phyloP scores from a whole-genome alignment of 2,888 invertebrate genomes.

The Tenthredo notha region DNA sequence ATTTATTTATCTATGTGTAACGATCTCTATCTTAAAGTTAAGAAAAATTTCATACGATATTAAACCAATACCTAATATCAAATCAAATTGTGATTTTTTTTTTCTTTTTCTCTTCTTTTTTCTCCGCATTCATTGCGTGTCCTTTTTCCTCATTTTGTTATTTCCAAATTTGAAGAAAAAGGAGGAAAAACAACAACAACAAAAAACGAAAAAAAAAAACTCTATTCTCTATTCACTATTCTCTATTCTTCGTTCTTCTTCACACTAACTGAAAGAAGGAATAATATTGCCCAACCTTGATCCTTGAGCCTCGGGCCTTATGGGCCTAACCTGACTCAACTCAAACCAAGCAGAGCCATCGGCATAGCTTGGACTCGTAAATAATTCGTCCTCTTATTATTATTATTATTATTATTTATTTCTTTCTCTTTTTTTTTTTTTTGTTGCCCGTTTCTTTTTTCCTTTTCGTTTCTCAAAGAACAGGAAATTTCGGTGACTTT shows the following conservation, averaged over 20 bases:
- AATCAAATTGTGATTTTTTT: too few relatives aligned
- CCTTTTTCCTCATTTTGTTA: too few relatives aligned
- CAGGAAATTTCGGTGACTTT: not conserved
- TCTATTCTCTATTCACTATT: not conserved
- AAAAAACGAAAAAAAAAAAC: too few relatives aligned
- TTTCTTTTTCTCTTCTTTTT: too few relatives aligned
- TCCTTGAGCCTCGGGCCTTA: slow-evolving; percentile 23
- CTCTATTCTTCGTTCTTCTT: not conserved
- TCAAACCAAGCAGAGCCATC: slow-evolving; percentile 22
- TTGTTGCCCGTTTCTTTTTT: not conserved
- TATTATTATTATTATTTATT: not conserved
- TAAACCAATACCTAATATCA: too few relatives aligned
- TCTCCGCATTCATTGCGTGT: too few relatives aligned
- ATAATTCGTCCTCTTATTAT: not conserved
- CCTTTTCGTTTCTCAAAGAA: not conserved
- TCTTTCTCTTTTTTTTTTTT: not conserved
- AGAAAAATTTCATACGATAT: too few relatives aligned
- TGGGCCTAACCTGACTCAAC: slow-evolving; percentile 43
- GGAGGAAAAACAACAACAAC: too few relatives aligned
- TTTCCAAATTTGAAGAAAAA: too few relatives aligned
- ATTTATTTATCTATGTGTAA: not conserved
- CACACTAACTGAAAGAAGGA: not conserved
- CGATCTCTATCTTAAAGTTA: not conserved
- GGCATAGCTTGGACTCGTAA: not conserved
- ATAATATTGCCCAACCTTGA: slow-evolving; percentile 18